phyloP scores from a whole-genome alignment of 1,140 invertebrate species.

The Platyscapa corneri region DNA sequence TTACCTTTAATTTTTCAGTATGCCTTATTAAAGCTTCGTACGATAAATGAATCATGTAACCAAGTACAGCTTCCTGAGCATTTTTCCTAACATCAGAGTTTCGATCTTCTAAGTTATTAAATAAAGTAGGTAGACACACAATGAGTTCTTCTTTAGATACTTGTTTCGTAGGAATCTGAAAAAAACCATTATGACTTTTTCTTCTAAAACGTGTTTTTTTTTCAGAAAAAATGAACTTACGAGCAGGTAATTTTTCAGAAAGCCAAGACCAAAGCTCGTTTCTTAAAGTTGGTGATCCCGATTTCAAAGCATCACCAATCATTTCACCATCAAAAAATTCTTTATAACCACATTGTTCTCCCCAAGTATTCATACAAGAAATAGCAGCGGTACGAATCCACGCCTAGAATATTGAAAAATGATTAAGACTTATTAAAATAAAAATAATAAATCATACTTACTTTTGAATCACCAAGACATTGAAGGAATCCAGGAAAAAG shows the following conservation, averaged over 20 bases:
- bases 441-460: conserved; percentile 60
- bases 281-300: conserved; percentile 87
- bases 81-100: conserved; percentile 93
- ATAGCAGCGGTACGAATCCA: conserved; percentile 86
- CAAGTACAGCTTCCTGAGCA: conserved; percentile 90
- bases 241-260: conserved; percentile 84
- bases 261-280: conserved; percentile 90
- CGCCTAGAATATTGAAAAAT: conserved; percentile 44
- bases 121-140: conserved; percentile 86
- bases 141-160: conserved; percentile 88
- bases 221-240: conserved; percentile 68
- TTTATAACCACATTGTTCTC: conserved; percentile 84
- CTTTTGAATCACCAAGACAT: conserved; percentile 82
- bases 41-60: conserved; percentile 94
- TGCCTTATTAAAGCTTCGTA: conserved; percentile 87
- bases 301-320: conserved; percentile 87
- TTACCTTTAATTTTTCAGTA: conserved; percentile 87
- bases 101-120: conserved; percentile 90
- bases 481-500: conserved; percentile 90
- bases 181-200: neutral
- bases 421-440: neutral
- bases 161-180: conserved; percentile 79
- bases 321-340: conserved; percentile 93
- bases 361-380: conserved; percentile 88
- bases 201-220: conserved; percentile 25